phyloP scores from a whole-genome alignment of 2,797 vertebrate species.

The Toxotes lorentzi region DNA sequence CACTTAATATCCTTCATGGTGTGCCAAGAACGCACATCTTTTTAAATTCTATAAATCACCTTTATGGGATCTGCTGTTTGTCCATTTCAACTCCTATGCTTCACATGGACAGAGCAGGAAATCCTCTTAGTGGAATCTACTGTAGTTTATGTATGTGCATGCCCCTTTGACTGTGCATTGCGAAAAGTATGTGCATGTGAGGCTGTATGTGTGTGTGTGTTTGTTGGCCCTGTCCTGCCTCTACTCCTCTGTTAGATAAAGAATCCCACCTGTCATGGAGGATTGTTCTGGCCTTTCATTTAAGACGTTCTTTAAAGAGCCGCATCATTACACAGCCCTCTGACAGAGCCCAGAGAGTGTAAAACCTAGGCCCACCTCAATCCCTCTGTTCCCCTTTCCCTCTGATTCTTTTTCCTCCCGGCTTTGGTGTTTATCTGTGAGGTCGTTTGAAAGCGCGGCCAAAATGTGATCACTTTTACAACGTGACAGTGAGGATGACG shows the following conservation, averaged over 20 bases:
- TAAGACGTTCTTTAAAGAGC: slow-evolving; percentile 77
- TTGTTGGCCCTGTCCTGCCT: slow-evolving; percentile 64
- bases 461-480: slow-evolving; percentile 75
- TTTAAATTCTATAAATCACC: slow-evolving; percentile 86
- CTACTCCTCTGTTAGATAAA: slow-evolving; percentile 76
- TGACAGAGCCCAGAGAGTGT: slow-evolving; percentile 73
- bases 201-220: slow-evolving; percentile 31
- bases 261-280: slow-evolving; percentile 80
- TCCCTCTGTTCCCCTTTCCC: slow-evolving; percentile 54
- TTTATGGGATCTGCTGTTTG: slow-evolving; percentile 84
- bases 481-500: slow-evolving; percentile 56
- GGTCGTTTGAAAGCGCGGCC: slow-evolving; percentile 60
- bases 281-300: slow-evolving; percentile 81
- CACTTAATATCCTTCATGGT: slow-evolving; percentile 82
- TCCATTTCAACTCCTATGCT: slow-evolving; percentile 78
- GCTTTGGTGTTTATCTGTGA: slow-evolving; percentile 68
- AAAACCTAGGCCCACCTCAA: slow-evolving; percentile 70
- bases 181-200: slow-evolving; percentile 42
- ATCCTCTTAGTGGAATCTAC: slow-evolving; percentile 69
- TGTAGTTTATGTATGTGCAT: slow-evolving; percentile 62
- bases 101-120: slow-evolving; percentile 78
- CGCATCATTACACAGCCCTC: slow-evolving; percentile 75
- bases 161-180: slow-evolving; percentile 37
- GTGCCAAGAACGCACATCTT: slow-evolving; percentile 83
- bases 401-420: slow-evolving; percentile 55